These are phyloP conservation scores for Ophion ventricosus DNA, from an alignment of 2,888 invertebrate genomes.

Conservation along the genomic window DNA sequence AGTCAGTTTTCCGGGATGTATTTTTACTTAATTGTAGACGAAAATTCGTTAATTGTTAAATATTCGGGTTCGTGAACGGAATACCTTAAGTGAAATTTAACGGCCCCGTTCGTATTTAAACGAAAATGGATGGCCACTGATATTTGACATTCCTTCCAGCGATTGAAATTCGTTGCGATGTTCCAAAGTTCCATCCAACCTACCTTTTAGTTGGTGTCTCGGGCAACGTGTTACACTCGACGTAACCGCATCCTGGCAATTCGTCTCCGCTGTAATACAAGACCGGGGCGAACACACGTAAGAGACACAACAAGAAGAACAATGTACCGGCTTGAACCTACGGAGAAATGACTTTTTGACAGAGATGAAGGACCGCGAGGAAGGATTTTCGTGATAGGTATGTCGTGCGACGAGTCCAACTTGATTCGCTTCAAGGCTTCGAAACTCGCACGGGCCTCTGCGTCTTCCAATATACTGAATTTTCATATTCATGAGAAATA, in stretches of 20 bases:
- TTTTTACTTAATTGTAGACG: too few relatives aligned
- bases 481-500: slow-evolving; percentile 44
- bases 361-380: slow-evolving; percentile 14
- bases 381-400: slow-evolving; percentile 14
- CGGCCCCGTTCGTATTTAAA: neutral
- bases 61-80: too few relatives aligned
- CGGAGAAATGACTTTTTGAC: neutral
- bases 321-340: neutral
- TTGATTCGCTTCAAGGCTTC: slow-evolving; percentile 32
- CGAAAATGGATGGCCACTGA: neutral
- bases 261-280: slow-evolving; percentile 34
- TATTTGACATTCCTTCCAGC: neutral
- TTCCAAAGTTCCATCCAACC: neutral
- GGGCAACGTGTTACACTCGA: slow-evolving; percentile 23
- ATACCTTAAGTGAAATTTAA: neutral
- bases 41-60: too few relatives aligned
- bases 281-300: slow-evolving; percentile 40
- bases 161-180: neutral
- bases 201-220: slow-evolving; percentile 14
- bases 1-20: too few relatives aligned
- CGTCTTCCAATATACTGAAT: slow-evolving; percentile 18
- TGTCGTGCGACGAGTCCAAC: slow-evolving; percentile 8
- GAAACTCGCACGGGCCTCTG: slow-evolving; percentile 24
- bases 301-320: slow-evolving; percentile 21
- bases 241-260: slow-evolving; percentile 28